phyloP scores from a whole-genome alignment of 2,797 vertebrate species.

The Myotis vivesi region DNA sequence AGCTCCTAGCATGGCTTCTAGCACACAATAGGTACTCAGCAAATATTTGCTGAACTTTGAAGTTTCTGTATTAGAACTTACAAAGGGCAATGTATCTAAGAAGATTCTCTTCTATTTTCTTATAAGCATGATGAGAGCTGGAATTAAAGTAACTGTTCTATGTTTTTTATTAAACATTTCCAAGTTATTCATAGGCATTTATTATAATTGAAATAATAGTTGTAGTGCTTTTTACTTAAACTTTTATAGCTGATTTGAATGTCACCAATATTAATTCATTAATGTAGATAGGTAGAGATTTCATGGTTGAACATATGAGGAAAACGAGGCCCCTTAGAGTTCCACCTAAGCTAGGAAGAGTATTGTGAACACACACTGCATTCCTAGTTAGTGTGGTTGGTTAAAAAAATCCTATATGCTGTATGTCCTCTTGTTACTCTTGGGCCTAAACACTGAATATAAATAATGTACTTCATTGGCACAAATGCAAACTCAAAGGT shows the following conservation, averaged over 20 bases:
- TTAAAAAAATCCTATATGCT: neutral
- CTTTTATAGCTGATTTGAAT: slow-evolving; percentile 45
- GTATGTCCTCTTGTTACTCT: neutral
- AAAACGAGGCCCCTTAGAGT: neutral
- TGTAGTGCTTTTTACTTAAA: neutral
- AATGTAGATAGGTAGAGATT: neutral
- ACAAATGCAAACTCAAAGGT: neutral
- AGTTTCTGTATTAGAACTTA: slow-evolving; percentile 38
- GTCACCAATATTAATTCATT: slow-evolving; percentile 31
- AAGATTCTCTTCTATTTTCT: neutral
- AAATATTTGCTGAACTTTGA: neutral
- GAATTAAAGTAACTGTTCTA: slow-evolving; percentile 21
- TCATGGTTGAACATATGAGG: slow-evolving; percentile 16
- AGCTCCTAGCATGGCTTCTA: neutral
- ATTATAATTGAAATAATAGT: slow-evolving; percentile 14
- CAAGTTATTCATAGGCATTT: neutral
- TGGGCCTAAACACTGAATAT: neutral
- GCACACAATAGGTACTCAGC: neutral
- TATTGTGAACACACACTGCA: neutral
- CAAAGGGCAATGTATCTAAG: neutral
- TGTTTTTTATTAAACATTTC: slow-evolving; percentile 20
- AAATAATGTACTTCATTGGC: neutral
- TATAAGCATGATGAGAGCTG: neutral
- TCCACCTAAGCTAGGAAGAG: neutral
- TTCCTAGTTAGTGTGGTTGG: neutral